phyloP scores from a whole-genome alignment of 2,113 vertebrate genomes.

The Corythoichthys haematopterus region DNA sequence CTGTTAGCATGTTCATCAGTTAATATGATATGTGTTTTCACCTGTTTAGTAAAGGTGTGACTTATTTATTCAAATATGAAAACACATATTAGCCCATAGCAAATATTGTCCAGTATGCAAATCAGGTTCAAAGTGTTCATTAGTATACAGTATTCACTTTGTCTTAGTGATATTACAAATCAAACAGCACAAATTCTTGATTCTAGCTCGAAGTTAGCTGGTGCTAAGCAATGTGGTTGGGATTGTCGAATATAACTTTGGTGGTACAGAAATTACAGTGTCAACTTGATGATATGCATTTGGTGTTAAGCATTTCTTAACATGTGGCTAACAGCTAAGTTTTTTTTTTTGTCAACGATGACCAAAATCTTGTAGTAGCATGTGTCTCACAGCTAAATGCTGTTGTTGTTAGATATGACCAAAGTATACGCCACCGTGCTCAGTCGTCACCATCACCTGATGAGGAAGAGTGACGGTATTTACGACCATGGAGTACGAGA shows the following conservation, averaged over 20 bases:
- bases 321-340: background rate
- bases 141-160: too few species aligned
- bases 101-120: background rate
- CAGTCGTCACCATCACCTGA: conserved; percentile 93
- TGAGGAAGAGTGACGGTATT: conserved; percentile 84
- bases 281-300: background rate
- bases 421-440: conserved; percentile 93
- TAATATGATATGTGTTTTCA: background rate
- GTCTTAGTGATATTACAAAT: background rate
- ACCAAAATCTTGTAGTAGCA: background rate
- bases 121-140: background rate
- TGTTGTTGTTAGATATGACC: conserved; percentile 53
- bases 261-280: too few species aligned
- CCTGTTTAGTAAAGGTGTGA: background rate
- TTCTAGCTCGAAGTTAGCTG: too few species aligned
- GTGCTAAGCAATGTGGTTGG: too few species aligned
- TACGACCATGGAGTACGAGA: conserved; percentile 89
- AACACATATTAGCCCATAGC: too few species aligned
- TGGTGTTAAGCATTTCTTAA: background rate
- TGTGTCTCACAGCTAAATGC: background rate
- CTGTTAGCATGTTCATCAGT: too few species aligned
- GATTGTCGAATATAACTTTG: too few species aligned
- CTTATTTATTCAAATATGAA: background rate
- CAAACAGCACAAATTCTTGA: background rate
- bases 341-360: too few species aligned